phyloP scores from a whole-genome alignment of 2,888 invertebrate genomes.

The Endomychus coccineus region DNA sequence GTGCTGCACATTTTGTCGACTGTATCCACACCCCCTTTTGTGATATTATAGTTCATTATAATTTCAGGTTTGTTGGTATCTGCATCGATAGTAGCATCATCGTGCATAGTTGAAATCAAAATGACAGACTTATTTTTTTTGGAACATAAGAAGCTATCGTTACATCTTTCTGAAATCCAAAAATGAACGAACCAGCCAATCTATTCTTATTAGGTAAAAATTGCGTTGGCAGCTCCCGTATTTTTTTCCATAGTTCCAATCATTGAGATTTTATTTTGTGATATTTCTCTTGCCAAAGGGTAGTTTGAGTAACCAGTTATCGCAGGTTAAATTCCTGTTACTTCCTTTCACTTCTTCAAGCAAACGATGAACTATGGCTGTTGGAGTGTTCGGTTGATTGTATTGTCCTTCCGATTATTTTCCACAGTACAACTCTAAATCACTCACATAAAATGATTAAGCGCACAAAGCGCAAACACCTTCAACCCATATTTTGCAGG shows the following conservation, averaged over 20 bases:
- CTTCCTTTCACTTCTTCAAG: slow-evolving; percentile 13
- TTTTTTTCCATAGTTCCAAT: slow-evolving; percentile 28
- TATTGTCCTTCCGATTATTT: slow-evolving; percentile 13
- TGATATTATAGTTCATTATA: slow-evolving; percentile 21
- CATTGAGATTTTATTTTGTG: slow-evolving; percentile 22
- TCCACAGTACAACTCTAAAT: too few species aligned
- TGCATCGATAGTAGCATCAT: slow-evolving; percentile 18
- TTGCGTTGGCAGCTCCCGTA: slow-evolving; percentile 27
- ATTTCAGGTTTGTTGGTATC: slow-evolving; percentile 20
- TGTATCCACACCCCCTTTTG: slow-evolving; percentile 27
- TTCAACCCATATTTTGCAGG: too few species aligned
- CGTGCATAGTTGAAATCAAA: slow-evolving; percentile 21
- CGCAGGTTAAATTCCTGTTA: slow-evolving; percentile 24
- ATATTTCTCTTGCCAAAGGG: slow-evolving; percentile 19
- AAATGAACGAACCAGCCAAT: slow-evolving; percentile 21
- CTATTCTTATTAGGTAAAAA: slow-evolving; percentile 25
- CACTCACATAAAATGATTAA: slow-evolving; percentile 12
- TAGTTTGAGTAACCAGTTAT: slow-evolving; percentile 32
- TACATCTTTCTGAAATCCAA: slow-evolving; percentile 26
- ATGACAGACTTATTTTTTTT: slow-evolving; percentile 23
- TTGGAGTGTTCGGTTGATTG: slow-evolving; percentile 10
- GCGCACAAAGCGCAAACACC: slow-evolving; percentile 15
- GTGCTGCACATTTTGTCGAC: slow-evolving; percentile 26
- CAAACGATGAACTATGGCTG: slow-evolving; percentile 16
- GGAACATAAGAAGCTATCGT: slow-evolving; percentile 28